Evolutionary conservation across 1,140 invertebrate genomes (phyloP).

Genomic region (Halictus rubicundus): DNA sequence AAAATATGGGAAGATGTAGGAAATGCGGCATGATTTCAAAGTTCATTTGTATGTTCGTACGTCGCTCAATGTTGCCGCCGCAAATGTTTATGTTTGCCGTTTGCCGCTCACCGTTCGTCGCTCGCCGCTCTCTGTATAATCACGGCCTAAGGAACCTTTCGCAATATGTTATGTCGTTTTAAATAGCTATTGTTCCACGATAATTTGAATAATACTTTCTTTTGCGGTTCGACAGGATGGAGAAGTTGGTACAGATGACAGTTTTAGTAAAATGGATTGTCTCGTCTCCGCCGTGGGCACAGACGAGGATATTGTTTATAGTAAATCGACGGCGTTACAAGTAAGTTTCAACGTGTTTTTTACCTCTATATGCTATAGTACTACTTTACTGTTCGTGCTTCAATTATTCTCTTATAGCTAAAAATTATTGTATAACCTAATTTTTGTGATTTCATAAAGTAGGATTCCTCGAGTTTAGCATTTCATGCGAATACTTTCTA

Average conservation of each 20-base stretch:
- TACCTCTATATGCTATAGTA: not conserved
- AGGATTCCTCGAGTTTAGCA: not conserved
- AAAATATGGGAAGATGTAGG: too few relatives aligned
- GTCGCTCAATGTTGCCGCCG: too few relatives aligned
- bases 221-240: constrained; percentile 82
- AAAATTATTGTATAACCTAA: constrained; percentile 22
- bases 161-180: not conserved
- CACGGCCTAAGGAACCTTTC: constrained; percentile 77
- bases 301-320: constrained; percentile 97
- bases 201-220: constrained; percentile 21
- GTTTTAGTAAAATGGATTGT: constrained; percentile 93
- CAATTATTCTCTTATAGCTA: not conserved
- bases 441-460: not conserved
- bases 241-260: constrained; percentile 86
- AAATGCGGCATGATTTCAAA: too few relatives aligned
- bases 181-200: not conserved
- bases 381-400: not conserved
- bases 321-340: constrained; percentile 96
- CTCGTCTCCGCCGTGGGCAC: constrained; percentile 93
- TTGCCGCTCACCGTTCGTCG: too few relatives aligned
- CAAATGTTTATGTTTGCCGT: too few relatives aligned
- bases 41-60: too few relatives aligned
- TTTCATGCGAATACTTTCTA: not conserved
- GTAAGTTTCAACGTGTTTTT: constrained; percentile 78
- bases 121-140: too few relatives aligned